Evolutionary conservation across 2,888 invertebrate species (phyloP).

Genomic region (Antitype chi): DNA sequence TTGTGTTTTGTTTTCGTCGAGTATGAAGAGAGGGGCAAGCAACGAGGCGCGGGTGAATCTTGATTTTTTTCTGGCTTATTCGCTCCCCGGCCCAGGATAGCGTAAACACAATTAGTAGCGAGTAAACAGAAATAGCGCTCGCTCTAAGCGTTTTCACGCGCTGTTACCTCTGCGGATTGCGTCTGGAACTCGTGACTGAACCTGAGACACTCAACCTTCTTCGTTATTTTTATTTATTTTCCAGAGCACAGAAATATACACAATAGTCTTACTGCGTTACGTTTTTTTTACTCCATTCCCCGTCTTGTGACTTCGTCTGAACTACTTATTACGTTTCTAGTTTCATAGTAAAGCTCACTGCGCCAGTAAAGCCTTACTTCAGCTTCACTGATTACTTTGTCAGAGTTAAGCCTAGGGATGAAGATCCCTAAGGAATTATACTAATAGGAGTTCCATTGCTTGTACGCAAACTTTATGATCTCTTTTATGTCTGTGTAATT

Average conservation of each 20-base stretch:
- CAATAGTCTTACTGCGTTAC: constrained; percentile 3
- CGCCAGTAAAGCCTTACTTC: constrained; percentile 7
- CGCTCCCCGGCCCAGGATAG: background rate
- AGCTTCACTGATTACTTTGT: constrained; percentile 36
- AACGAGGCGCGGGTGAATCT: no score
- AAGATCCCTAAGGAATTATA: constrained; percentile 26
- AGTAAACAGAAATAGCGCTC: constrained; percentile 47
- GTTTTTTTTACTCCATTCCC: background rate
- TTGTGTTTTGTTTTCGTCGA: no score
- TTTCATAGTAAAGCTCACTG: constrained; percentile 10
- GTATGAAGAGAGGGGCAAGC: no score
- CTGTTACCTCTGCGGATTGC: constrained; percentile 4
- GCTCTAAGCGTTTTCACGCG: constrained; percentile 36
- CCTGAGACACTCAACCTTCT: constrained; percentile 3
- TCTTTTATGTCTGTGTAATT: constrained; percentile 33
- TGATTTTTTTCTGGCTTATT: no score
- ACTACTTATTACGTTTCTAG: constrained; percentile 11
- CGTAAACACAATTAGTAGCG: constrained; percentile 54
- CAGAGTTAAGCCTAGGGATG: constrained; percentile 22
- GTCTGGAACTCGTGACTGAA: constrained; percentile 12
- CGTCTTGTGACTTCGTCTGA: constrained; percentile 15
- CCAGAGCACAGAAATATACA: constrained; percentile 7
- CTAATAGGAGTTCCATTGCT: constrained; percentile 22
- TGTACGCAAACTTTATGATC: constrained; percentile 40
- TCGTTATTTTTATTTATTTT: constrained; percentile 2